A percentile compares a stretch with the other conserved stretches of the same genome.
These are phyloP conservation scores for Paedocypris micromegethes DNA, from an alignment of 2,797 vertebrate genomes.

Conservation along the genomic window DNA sequence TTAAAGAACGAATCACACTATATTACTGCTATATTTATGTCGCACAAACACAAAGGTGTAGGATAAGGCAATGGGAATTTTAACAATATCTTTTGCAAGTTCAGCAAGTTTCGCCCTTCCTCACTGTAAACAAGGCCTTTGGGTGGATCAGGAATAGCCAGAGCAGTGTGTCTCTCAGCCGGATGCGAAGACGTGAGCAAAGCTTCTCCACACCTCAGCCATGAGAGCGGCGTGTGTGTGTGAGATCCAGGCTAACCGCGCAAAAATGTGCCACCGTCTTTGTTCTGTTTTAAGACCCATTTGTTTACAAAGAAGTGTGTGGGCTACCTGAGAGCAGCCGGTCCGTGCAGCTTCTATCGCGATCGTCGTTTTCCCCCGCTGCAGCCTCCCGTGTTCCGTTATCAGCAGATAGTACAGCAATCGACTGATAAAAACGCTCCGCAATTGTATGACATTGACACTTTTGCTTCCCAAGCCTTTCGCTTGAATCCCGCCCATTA, in stretches of 20 bases:
- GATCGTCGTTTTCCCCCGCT: conserved; percentile 29
- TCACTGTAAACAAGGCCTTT: conserved; percentile 48
- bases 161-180: conserved; percentile 21
- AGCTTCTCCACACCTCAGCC: background rate
- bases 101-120: conserved; percentile 16
- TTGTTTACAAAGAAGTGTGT: background rate
- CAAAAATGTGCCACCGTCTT: background rate
- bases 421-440: conserved; percentile 50
- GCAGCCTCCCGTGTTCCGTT: background rate
- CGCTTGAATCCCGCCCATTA: conserved; percentile 27
- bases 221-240: no score
- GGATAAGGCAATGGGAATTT: background rate
- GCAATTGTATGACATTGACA: conserved; percentile 57
- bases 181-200: background rate
- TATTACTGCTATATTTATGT: no score
- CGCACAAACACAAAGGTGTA: no score
- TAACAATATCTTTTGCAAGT: conserved; percentile 9
- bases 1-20: no score
- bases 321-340: conserved; percentile 53
- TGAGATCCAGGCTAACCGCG: background rate
- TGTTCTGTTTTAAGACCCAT: background rate
- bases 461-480: conserved; percentile 44
- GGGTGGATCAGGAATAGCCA: background rate
- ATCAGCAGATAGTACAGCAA: conserved; percentile 40
- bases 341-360: conserved; percentile 17